Percentiles rank a stretch among this genome's conserved stretches.
Conservation (phyloP, 2,797 vertebrate species). For the Heterohyrax brucei region DNA sequence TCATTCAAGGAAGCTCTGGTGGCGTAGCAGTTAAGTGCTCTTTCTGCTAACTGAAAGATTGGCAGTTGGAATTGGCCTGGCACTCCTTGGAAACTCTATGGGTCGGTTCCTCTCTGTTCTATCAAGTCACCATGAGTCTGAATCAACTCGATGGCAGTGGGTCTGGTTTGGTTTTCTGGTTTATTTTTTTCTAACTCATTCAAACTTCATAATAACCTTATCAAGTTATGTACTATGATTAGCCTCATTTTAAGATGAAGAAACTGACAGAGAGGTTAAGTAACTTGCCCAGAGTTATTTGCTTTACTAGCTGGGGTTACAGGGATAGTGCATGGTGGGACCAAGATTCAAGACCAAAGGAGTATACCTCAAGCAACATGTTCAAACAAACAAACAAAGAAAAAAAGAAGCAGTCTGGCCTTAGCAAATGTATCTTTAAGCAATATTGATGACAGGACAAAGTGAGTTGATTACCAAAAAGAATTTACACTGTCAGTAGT, state of each 20-base stretch:
- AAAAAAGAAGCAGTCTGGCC: neutral
- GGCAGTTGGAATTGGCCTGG: too few relatives aligned
- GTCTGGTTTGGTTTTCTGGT: too few relatives aligned
- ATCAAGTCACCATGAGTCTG: too few relatives aligned
- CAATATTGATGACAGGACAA: slow-evolving; percentile 19
- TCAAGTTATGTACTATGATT: neutral
- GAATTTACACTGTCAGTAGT: neutral
- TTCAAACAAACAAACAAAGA: neutral
- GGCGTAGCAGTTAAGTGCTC: too few relatives aligned
- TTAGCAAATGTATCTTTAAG: slow-evolving; percentile 19
- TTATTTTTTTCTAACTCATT: neutral
- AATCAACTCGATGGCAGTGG: too few relatives aligned
- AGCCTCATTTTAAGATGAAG: slow-evolving; percentile 50
- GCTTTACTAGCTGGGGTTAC: neutral
- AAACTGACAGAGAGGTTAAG: neutral
- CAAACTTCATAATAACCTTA: neutral
- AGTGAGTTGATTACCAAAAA: neutral
- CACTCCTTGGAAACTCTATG: too few relatives aligned
- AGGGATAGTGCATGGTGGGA: neutral
- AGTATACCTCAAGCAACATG: neutral
- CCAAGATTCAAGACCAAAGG: neutral
- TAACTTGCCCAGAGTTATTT: neutral
- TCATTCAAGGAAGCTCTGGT: neutral
- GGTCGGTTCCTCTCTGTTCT: too few relatives aligned
- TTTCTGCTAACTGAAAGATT: too few relatives aligned